phyloP scores from a whole-genome alignment of 2,113 vertebrate species.

The human (Homo sapiens) region DNA sequence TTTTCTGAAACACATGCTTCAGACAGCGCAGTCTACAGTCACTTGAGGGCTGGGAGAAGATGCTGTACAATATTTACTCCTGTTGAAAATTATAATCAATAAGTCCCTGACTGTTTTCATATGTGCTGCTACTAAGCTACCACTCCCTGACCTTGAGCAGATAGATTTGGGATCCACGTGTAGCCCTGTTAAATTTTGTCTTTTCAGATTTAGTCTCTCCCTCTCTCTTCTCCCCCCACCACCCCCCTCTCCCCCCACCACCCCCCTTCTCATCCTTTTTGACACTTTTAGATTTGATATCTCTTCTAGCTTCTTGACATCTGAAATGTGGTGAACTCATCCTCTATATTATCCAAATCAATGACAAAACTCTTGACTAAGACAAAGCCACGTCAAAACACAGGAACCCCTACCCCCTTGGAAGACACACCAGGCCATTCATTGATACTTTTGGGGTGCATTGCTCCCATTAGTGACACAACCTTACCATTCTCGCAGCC shows the following conservation, averaged over 20 bases:
- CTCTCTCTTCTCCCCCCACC: background rate
- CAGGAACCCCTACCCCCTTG: background rate
- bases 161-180: background rate
- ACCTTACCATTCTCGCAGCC: background rate
- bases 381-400: background rate
- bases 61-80: background rate
- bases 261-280: background rate
- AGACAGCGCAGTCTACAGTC: background rate
- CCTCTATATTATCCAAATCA: background rate
- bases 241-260: too few relatives aligned
- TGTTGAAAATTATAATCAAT: background rate
- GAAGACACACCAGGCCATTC: background rate
- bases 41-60: background rate
- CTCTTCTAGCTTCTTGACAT: background rate
- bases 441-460: rapidly evolving
- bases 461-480: background rate
- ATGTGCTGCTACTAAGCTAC: background rate
- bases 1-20: background rate
- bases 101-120: too few relatives aligned
- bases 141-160: background rate
- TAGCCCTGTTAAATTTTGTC: background rate
- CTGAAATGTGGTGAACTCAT: background rate
- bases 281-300: background rate
- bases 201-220: background rate
- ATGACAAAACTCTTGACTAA: background rate